phyloP scores from a whole-genome alignment of 2,797 vertebrate genomes.

The Sebastes glaucus region DNA sequence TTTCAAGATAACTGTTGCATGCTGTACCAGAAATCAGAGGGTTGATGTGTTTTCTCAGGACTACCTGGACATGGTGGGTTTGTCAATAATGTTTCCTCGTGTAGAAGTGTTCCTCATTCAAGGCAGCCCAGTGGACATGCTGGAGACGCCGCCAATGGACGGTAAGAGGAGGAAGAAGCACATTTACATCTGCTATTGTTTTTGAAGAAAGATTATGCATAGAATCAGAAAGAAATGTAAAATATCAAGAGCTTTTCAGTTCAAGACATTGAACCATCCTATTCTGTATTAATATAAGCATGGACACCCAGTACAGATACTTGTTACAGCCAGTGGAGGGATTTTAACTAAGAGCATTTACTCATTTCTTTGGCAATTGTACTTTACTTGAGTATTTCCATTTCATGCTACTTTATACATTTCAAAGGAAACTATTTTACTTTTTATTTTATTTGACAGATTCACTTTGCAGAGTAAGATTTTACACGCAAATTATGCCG shows the following conservation, averaged over 20 bases:
- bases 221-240: background rate
- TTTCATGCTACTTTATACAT: background rate
- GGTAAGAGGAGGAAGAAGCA: slow-evolving; percentile 69
- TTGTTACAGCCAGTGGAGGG: background rate
- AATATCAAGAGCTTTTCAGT: background rate
- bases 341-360: background rate
- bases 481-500: background rate
- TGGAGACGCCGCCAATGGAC: slow-evolving; percentile 84
- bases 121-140: slow-evolving; percentile 86
- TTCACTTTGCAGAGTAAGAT: background rate
- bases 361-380: background rate
- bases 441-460: background rate
- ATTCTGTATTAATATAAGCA: background rate
- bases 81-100: slow-evolving; percentile 85
- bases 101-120: slow-evolving; percentile 89
- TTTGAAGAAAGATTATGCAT: background rate
- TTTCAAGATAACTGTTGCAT: background rate
- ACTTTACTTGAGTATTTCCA: background rate
- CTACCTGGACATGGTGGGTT: slow-evolving; percentile 84
- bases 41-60: slow-evolving; percentile 71
- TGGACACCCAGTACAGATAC: too few species aligned
- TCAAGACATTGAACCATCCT: background rate
- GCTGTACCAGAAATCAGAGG: background rate
- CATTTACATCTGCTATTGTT: background rate
- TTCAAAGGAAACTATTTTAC: background rate